Base-by-base conservation (phyloP, 2,888 invertebrate species). In the Ochropleura leucogaster region DNA sequence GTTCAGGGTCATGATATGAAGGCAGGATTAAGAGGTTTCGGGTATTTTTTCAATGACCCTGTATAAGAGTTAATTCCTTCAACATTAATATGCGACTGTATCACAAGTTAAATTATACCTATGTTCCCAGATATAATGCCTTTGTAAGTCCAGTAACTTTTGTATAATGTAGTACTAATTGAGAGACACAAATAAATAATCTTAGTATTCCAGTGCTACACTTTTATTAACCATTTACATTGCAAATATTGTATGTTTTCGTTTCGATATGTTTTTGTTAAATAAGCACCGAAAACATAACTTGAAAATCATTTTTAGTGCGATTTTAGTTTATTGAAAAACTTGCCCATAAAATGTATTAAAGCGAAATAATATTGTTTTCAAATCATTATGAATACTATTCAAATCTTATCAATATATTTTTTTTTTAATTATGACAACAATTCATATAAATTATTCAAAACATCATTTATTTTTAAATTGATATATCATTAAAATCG, bases 101-200 rank as follows among this genome's bases (percentile, higher is more conserved):
- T 68, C 53, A 63, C 46, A 59, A 44, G n/a, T 30, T 8, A 79
- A 67, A 44, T 40, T 65, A 30, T 72, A 79, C 57, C 53, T 55
- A 12, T 6, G 40, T 70, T 74, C 80, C 73, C 74, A 74, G 77
- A 85, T 85, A 74, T 74, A n/a, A 85, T 84, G 84, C 86, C 86
- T 84, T 84, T 68, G 30, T 74, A 68, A 72, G 72, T 79, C 67
- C 75, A 64, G 53, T 72, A 70, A 60, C 69, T 69, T 68, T 65
- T 80, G 20, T 82, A 82, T 30, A 66, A 64, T 60, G 63, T 83
- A 82, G 78, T 68, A 55, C 65, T 82, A 71, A 63, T 44, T 67
- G 63, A 85, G 85, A 82, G 53, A 85, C 85, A 77, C 70, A 76
- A 84, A 82, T 74, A 74, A 84, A 72, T 66, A 72, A 66, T 63